These are phyloP conservation scores for Drosophila infuscata DNA, from an alignment of 2,888 invertebrate species.

Conservation along the genomic window DNA sequence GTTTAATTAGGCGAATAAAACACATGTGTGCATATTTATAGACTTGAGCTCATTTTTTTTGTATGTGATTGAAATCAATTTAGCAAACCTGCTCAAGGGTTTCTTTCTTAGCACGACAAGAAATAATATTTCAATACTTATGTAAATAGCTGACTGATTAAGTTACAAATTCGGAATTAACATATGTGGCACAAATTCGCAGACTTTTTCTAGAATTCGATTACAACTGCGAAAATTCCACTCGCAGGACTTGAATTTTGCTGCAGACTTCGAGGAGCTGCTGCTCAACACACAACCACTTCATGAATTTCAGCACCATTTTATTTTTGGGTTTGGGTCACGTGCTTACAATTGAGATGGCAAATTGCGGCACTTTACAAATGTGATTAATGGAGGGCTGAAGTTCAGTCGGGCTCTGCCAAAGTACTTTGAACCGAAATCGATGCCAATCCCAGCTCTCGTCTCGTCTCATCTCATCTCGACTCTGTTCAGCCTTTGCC, in stretches of 20 bases:
- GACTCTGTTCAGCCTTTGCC: conserved; percentile 32
- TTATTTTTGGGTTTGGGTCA: not conserved
- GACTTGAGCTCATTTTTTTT: not conserved
- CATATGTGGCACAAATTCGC: not conserved
- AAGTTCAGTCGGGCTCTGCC: not conserved
- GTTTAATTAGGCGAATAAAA: conserved; percentile 7
- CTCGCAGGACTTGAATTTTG: conserved; percentile 1
- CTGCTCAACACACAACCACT: not conserved
- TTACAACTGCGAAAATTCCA: conserved; percentile 14
- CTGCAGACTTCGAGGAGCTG: not conserved
- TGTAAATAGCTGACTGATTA: not conserved
- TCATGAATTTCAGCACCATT: conserved; percentile 12
- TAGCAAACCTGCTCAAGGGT: not conserved
- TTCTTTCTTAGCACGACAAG: not conserved
- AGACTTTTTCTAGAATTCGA: conserved; percentile 19
- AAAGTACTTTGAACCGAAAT: not conserved
- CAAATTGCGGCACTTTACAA: conserved; percentile 62
- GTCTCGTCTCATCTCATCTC: not conserved
- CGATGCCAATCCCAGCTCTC: conserved; percentile 18
- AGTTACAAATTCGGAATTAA: not conserved
- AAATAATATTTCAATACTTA: not conserved
- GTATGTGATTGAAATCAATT: not conserved
- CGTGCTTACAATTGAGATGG: conserved; percentile 53
- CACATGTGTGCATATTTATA: not conserved
- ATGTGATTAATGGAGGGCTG: conserved; percentile 24